Base-by-base conservation (phyloP, 2,888 invertebrate genomes). In the Drosophila koepferae region DNA sequence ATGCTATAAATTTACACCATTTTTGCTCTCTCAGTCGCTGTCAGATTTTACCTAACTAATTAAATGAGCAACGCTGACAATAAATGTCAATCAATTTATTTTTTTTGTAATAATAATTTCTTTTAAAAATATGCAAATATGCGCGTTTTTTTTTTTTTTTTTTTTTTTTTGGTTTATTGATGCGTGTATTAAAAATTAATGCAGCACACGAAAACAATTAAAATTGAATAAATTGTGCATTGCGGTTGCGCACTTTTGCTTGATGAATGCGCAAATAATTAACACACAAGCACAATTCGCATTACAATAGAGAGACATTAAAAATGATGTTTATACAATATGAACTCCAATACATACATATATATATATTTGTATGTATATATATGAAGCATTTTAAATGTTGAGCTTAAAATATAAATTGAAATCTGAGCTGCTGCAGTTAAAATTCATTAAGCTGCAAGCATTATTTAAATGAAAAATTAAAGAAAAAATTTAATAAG, bases 261-360 rank as follows among this genome's bases (percentile, higher is more conserved):
- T 80, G 74, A 77, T 80, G 74, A 72, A 68, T 67, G 59, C 54
- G 77, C 77, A 69, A 64, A 80, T 80, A 69, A 82, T 82, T 61
- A 80, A 80, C 74, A 81, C 74, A 56, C 34, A 49, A 69, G 36
- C 58, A 56, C 48, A 69, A 70, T 72, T 66, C 54, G 72, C 63
- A 64, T 70, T 55, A 58, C 53, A 81, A 72, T 48, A 31, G 51
- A n/a, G 31, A 10, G 20, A 48, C 20, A 38, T 64, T 64, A 51
- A 18, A n/a, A 49, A 49, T 49, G 10, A 49, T 34, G 49, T 34
- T 34, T 49, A 8, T 31, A 7, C 23, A 18, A 18, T n/a, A 18
- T 18, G 3, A n/a, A 18, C 28, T 28, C 1, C 7, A 28, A 28
- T 48, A 49, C 0, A 5, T 49, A 6, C 12, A 49, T 18, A 49